Evolutionary conservation across 1,140 invertebrate genomes (phyloP), one percentile per base, ranked within the genome.

Genomic region (Stegodyphus dumicola): DNA sequence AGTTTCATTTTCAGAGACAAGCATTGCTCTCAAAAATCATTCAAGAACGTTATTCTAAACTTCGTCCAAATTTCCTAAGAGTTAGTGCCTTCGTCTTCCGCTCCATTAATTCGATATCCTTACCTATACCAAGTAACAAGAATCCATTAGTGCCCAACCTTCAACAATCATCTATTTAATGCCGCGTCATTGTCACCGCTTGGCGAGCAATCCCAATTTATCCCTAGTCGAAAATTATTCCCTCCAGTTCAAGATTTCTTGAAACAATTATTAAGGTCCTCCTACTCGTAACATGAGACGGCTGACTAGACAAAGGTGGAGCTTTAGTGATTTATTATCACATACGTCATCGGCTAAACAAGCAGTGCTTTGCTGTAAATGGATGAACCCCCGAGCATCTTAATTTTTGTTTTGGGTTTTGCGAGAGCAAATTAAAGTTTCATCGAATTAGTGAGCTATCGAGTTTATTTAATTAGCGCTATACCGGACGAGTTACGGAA

Each of bases 261-360:
- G 75, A 51, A 65, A 77, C 75, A 77, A 77, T 77, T 77, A 77
- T 77, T 60, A 77, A 65, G 48, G 66, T 65, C 51, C 60, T 48
- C 60, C 64, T 15, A 73, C 49, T 73, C 51, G 10, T 53, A 52
- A 51, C 11, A 73, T 52, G n/a, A 15, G 71, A 73, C n/a, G 66
- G 77, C 10, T 70, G 17, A 79, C 77, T 66, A 79, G 77, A 70
- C 66, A 79, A 79, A 79, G 77, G 77, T 79, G 77, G 77, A 56
- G 77, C 9, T 54, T 54, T 33, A 5, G 65, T 70, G 67, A 70
- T 79, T 69, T 51, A 70, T 79, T 79, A 79, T 70, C 66, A 7
- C 5, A 52, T 17, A 67, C 53, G 53, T 79, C 77, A 79, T 70
- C 56, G 67, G 49, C 66, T 79, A 79, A 79, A 70, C 77, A 79